Percentiles rank a stretch among this genome's conserved stretches.
phyloP scores from a whole-genome alignment of 1,140 invertebrate species.

The Listronotus oregonensis region DNA sequence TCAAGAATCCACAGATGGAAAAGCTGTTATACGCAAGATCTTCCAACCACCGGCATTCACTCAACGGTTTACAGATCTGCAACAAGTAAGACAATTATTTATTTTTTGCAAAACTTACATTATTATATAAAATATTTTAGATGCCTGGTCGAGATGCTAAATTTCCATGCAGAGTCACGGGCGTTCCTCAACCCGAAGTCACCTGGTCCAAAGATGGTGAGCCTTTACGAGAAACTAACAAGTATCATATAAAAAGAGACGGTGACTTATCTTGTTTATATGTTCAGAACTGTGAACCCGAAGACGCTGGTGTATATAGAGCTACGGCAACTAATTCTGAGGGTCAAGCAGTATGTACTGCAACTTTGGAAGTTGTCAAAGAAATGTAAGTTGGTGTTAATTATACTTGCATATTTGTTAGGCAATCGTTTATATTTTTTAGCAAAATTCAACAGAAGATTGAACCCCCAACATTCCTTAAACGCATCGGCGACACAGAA shows the following conservation, averaged over 20 bases:
- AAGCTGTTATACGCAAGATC: constrained; percentile 77
- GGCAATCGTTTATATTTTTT: neutral
- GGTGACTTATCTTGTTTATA: constrained; percentile 79
- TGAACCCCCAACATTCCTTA: constrained; percentile 85
- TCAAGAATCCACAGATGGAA: constrained; percentile 68
- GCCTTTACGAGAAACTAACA: constrained; percentile 68
- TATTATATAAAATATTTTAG: constrained; percentile 51
- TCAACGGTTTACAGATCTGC: constrained; percentile 81
- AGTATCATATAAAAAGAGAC: constrained; percentile 78
- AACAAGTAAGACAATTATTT: constrained; percentile 66
- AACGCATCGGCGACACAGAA: constrained; percentile 87
- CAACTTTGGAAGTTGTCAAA: constrained; percentile 75
- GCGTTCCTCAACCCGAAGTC: constrained; percentile 85
- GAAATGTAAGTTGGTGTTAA: constrained; percentile 72
- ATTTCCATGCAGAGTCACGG: constrained; percentile 79
- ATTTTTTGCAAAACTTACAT: neutral
- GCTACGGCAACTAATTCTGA: constrained; percentile 80
- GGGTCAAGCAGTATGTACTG: constrained; percentile 77
- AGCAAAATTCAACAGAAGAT: constrained; percentile 75
- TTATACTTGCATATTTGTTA: neutral
- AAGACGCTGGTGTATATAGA: constrained; percentile 76
- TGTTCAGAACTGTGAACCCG: constrained; percentile 68
- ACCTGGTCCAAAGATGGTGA: constrained; percentile 82
- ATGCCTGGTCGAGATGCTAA: constrained; percentile 77
- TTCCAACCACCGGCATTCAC: constrained; percentile 80